Base-by-base conservation (phyloP, 2,797 vertebrate genomes). In the Myripristis murdjan region DNA sequence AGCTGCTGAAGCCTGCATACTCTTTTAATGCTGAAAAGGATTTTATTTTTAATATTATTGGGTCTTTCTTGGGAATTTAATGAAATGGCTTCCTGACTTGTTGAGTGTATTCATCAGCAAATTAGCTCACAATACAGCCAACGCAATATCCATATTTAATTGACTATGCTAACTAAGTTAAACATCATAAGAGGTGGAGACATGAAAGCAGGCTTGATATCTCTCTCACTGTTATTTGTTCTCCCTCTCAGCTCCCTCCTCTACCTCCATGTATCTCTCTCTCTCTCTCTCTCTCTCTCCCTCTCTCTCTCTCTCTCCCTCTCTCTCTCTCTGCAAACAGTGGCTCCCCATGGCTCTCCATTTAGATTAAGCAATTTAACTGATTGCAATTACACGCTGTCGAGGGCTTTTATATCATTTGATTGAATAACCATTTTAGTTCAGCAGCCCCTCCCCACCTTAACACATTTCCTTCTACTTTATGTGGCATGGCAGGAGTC, bases 331-430 rank as follows among this genome's bases (percentile, higher is more conserved):
- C 18, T 48, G 54, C 31, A 71, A 70, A 77, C 59, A 67, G 67
- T 57, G 33, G 54, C 60, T 89, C 81, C 86, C 83, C 70, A 83
- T 4, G 75, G 84, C 58, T 88, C 83, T 87, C 89, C 22, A 23
- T 77, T 84, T 84, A 79, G 81, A 88, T 91, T 86, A 90, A 83
- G 70, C 83, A 82, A 82, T 87, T 87, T 71, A 86, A 76, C 83
- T 91, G 87, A 91, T 90, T 89, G 84, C 80, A 89, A 91, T 92
- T 89, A 90, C 79, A 79, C 74, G 63, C 85, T 82, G 88, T 90
- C 86, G 83, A 83, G 79, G 74, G 81, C 79, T 81, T 75, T 87
- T 62, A 83, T 70, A 79, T 90, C 75, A 82, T 72, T 67, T 86
- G 75, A 88, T 65, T 75, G 75, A 85, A 86, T 89, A 83, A 85